Evolutionary conservation across 2,888 invertebrate genomes (phyloP).

Genomic region (Lysandra coridon): DNA sequence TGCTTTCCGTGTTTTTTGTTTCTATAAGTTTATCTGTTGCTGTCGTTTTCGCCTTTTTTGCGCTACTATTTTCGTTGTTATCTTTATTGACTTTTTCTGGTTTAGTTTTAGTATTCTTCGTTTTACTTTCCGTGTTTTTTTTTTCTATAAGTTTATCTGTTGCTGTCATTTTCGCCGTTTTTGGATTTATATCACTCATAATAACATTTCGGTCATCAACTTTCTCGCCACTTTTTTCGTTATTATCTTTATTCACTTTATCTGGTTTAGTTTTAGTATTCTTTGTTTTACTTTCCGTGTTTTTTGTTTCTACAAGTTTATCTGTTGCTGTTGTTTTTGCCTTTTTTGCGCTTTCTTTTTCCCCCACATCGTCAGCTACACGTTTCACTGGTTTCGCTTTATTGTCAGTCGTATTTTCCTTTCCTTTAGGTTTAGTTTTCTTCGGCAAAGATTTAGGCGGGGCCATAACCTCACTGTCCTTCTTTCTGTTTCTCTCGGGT

Average conservation of each 20-base stretch:
- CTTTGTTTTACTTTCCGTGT: background rate
- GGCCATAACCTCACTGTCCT: slow-evolving; percentile 57
- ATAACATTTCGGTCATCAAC: background rate
- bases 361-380: background rate
- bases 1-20: background rate
- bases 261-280: slow-evolving; percentile 20
- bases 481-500: slow-evolving; percentile 41
- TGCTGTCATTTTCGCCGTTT: slow-evolving; percentile 20
- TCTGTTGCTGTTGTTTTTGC: slow-evolving; percentile 4
- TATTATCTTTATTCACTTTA: slow-evolving; percentile 4
- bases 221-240: background rate
- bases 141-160: background rate
- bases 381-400: slow-evolving; percentile 29
- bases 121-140: background rate
- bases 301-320: background rate
- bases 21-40: background rate
- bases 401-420: slow-evolving; percentile 46
- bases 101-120: slow-evolving; percentile 24
- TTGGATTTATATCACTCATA: background rate
- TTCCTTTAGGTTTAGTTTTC: slow-evolving; percentile 52
- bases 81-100: slow-evolving; percentile 10
- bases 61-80: background rate
- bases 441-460: slow-evolving; percentile 64
- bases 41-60: slow-evolving; percentile 27
- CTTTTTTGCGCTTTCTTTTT: slow-evolving; percentile 25